These are phyloP conservation scores for Cryptus armator DNA, from an alignment of 2,888 invertebrate species.

Conservation along the genomic window DNA sequence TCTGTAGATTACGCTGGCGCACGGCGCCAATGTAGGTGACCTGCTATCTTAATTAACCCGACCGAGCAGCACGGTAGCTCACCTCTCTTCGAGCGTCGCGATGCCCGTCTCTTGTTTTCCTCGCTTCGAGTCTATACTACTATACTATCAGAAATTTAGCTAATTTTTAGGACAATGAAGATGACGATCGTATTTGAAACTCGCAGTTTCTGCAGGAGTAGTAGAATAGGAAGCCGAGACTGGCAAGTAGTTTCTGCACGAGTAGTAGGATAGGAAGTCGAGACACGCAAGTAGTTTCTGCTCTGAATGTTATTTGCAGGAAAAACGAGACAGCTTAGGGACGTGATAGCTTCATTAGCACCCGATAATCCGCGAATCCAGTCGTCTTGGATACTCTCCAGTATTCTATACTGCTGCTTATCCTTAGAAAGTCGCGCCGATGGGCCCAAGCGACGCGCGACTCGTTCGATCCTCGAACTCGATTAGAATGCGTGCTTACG, in stretches of 20 bases:
- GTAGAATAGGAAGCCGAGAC: neutral
- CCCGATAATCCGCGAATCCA: constrained; percentile 77
- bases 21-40: constrained; percentile 81
- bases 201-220: neutral
- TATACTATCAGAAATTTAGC: constrained; percentile 71
- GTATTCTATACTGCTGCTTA: constrained; percentile 21
- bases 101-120: constrained; percentile 34
- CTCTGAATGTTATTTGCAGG: constrained; percentile 61
- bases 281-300: constrained; percentile 47
- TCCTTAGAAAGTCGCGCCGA: constrained; percentile 71
- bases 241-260: constrained; percentile 13
- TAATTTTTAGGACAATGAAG: constrained; percentile 77
- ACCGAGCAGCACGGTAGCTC: constrained; percentile 66
- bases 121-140: constrained; percentile 26
- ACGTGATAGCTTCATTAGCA: constrained; percentile 81
- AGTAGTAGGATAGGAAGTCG: neutral
- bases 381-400: constrained; percentile 62
- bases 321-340: constrained; percentile 60
- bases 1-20: constrained; percentile 29
- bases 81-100: constrained; percentile 38
- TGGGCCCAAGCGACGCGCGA: constrained; percentile 64
- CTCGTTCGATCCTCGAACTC: constrained; percentile 64
- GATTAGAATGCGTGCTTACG: constrained; percentile 61
- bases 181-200: constrained; percentile 42
- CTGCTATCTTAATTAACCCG: constrained; percentile 82